Conservation (phyloP, 2,888 invertebrate genomes). For the Tenthredo notha region DNA sequence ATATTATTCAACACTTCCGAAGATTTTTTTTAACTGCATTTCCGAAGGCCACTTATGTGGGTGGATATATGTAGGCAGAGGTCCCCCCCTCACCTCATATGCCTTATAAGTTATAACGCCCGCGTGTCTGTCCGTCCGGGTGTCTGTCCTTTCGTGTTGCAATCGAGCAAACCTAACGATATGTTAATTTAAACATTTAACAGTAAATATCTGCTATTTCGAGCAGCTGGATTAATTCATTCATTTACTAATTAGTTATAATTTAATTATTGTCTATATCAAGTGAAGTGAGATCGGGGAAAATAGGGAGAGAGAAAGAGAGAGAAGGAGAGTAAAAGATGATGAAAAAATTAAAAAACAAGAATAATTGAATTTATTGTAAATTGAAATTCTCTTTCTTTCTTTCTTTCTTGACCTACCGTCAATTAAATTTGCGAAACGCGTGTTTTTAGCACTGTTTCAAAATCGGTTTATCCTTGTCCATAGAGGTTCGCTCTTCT, state of each 20-base stretch:
- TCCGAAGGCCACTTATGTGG: slow-evolving; percentile 49
- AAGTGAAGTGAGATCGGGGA: no score
- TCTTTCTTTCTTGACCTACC: background rate
- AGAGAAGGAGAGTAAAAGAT: background rate
- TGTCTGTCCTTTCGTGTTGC: slow-evolving; percentile 47
- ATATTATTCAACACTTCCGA: slow-evolving; percentile 48
- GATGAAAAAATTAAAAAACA: background rate
- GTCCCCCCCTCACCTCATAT: slow-evolving; percentile 30
- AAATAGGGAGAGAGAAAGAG: background rate
- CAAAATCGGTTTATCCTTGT: slow-evolving; percentile 1
- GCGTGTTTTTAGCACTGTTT: background rate
- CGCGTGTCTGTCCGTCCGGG: slow-evolving; percentile 31
- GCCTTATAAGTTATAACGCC: slow-evolving; percentile 49
- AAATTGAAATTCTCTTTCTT: background rate
- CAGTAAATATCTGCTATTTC: slow-evolving; percentile 29
- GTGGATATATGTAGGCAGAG: slow-evolving; percentile 46
- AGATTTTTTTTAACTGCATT: slow-evolving; percentile 47
- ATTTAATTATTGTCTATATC: background rate
- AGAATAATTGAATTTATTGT: background rate
- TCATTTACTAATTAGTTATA: background rate
- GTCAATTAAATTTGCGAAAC: slow-evolving; percentile 16
- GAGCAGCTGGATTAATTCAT: slow-evolving; percentile 16
- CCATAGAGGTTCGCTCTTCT: background rate
- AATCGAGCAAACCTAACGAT: slow-evolving; percentile 34
- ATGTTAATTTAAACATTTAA: slow-evolving; percentile 44